Evolutionary conservation across 1,140 invertebrate species (phyloP), one percentile per base, ranked within the genome.

Genomic region (Euglossa dilemma): DNA sequence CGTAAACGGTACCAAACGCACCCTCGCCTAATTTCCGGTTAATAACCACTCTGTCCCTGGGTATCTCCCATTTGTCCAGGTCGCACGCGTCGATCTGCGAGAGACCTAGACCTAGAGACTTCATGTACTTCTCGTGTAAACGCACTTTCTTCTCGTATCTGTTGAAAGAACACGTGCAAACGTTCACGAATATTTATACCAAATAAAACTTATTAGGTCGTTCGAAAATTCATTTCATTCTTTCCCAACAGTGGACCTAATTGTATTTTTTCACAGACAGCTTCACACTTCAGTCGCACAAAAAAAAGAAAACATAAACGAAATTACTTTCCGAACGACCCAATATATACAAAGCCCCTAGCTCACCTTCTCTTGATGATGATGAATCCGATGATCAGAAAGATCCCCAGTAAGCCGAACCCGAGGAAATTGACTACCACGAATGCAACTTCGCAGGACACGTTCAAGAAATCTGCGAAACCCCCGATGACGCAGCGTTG

Each of bases 1-100:
- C 97, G 91, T 97, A 98, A 8, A 98, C 97, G 0, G 96, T 97
- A 43, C 97, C 98, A 92, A 98, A 98, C 2, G 97, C 97, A n/a
- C 98, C 98, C 91, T 98, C 97, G 2, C 98, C 98, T 0, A 98
- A 93, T 90, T 97, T 97, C 28, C 98, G 94, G 93, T 98, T 98
- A n/a, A 98, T 96, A n/a, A 98, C 97, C 6, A 99, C 96, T 69
- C 96, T 95, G 84, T 98, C 97, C 61, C 97, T 94, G 0, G 97
- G 95, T 52, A 98, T 95, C 93, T 99, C 98, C 97, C 98, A 98
- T 88, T 97, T 97, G 90, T 98, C 98, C 18, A 98, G 93, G 20
- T 94, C 93, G 1, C 92, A 94, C 79, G 94, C 89, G 16, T 95
- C 93, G 54, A 92, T 89, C 76, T 95, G 93, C 3, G 96, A 88